Conservation (phyloP, 2,797 vertebrate species). For the Micromesistius poutassou region DNA sequence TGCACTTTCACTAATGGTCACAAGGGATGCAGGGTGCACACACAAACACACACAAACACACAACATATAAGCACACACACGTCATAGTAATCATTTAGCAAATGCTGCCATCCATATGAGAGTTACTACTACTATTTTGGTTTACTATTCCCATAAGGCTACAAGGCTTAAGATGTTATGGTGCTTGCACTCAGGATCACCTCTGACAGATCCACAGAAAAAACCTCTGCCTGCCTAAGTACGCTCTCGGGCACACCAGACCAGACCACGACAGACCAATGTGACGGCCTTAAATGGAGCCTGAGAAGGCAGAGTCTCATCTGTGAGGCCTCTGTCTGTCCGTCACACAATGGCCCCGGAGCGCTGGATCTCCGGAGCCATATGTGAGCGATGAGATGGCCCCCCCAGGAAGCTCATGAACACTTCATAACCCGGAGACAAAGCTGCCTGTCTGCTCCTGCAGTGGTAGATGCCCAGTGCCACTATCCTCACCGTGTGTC, state of each 20-base stretch:
- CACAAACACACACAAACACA: slow-evolving; percentile 1
- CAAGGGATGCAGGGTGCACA: slow-evolving; percentile 21
- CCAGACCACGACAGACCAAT: no score
- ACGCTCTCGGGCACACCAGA: slow-evolving; percentile 16
- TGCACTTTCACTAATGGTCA: slow-evolving; percentile 30
- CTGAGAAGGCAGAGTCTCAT: neutral
- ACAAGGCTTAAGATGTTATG: neutral
- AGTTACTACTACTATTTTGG: no score
- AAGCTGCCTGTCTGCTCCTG: slow-evolving; percentile 40
- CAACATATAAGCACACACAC: neutral
- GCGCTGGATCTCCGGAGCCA: slow-evolving; percentile 33
- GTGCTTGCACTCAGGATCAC: neutral
- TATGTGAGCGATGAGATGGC: slow-evolving; percentile 40
- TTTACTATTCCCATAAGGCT: neutral
- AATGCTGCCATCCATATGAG: neutral
- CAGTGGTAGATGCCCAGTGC: neutral
- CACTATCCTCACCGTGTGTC: neutral
- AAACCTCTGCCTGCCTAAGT: neutral
- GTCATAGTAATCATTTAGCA: neutral
- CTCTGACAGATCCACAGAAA: neutral
- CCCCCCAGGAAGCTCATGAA: slow-evolving; percentile 54
- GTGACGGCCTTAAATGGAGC: slow-evolving; percentile 14
- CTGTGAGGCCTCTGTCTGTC: slow-evolving; percentile 17
- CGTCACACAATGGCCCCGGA: slow-evolving; percentile 24
- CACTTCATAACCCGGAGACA: slow-evolving; percentile 51